Evolutionary conservation across 1,140 invertebrate genomes (phyloP).

Genomic region (Protaetia brevitarsis): DNA sequence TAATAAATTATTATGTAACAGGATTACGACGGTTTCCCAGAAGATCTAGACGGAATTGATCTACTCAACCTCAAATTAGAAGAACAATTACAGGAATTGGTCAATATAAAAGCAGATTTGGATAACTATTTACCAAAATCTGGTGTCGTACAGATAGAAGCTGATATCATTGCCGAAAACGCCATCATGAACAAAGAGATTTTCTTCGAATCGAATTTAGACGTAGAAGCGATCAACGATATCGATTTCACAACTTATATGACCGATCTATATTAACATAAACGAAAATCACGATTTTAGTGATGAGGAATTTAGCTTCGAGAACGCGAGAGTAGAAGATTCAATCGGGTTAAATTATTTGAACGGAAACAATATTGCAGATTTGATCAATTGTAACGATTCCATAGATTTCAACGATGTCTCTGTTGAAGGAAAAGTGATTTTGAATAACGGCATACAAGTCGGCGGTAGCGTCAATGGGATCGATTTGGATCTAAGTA

Average conservation of each 20-base stretch:
- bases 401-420: conserved; percentile 31
- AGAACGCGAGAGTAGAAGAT: conserved; percentile 34
- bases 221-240: conserved; percentile 31
- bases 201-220: conserved; percentile 23
- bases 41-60: background rate
- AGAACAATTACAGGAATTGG: background rate
- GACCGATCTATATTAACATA: conserved; percentile 31
- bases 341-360: conserved; percentile 29
- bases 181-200: conserved; percentile 28
- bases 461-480: conserved; percentile 32
- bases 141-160: background rate
- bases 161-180: conserved; percentile 23
- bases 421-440: conserved; percentile 33
- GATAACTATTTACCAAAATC: background rate
- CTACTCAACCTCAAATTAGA: background rate
- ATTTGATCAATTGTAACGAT: conserved; percentile 32
- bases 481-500: conserved; percentile 30
- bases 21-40: no score
- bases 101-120: background rate
- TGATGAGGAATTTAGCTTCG: conserved; percentile 29
- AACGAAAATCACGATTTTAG: conserved; percentile 34
- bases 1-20: no score
- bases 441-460: conserved; percentile 29
- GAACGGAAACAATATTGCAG: conserved; percentile 33
- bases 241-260: conserved; percentile 23